phyloP scores from a whole-genome alignment of 2,113 vertebrate genomes.

The Heliornis fulica region DNA sequence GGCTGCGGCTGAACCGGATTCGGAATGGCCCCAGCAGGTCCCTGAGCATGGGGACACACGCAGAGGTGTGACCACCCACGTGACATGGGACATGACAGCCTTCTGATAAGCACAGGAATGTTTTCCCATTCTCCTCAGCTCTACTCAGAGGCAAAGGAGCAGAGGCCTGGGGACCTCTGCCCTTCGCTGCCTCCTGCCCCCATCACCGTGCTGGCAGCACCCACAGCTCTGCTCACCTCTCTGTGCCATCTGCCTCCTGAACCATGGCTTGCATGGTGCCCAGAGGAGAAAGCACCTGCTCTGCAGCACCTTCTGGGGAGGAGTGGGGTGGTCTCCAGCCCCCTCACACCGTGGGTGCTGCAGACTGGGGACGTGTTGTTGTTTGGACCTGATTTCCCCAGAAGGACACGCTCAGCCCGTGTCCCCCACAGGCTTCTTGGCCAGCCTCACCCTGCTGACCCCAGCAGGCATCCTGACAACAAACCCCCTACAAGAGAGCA shows the following conservation, averaged over 20 bases:
- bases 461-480: rapidly evolving
- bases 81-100: too few relatives aligned
- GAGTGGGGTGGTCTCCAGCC: neutral
- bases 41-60: rapidly evolving
- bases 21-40: neutral
- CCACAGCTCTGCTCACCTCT: neutral
- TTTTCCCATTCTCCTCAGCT: neutral
- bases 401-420: neutral
- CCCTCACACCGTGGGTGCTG: rapidly evolving
- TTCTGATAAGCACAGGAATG: neutral
- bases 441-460: neutral
- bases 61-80: neutral
- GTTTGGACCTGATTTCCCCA: neutral
- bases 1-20: rapidly evolving
- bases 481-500: neutral
- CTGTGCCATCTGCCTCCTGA: neutral
- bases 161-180: neutral
- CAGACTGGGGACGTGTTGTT: rapidly evolving
- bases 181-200: neutral
- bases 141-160: neutral
- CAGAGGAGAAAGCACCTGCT: neutral
- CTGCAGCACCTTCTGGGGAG: rapidly evolving
- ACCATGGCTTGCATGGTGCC: rapidly evolving
- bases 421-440: neutral
- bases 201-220: neutral